Evolutionary conservation across 2,797 vertebrate species (phyloP).

Genomic region (Acridotheres tristis): DNA sequence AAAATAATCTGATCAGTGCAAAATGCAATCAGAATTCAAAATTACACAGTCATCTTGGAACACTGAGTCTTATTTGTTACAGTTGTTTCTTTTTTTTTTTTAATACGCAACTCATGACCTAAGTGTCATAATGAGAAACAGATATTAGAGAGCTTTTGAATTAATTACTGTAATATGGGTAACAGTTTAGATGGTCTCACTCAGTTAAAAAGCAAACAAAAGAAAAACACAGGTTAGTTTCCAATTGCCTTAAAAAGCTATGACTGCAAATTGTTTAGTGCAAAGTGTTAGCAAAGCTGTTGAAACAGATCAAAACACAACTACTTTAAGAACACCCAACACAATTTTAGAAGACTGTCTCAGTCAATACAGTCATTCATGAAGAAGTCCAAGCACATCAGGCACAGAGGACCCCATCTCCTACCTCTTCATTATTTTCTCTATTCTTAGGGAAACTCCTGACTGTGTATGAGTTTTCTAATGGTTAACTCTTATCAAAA

Average conservation of each 20-base stretch:
- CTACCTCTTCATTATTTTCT: background rate
- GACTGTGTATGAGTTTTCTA: background rate
- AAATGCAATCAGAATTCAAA: background rate
- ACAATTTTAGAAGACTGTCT: background rate
- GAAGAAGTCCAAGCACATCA: background rate
- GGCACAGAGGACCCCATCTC: background rate
- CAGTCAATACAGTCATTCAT: background rate
- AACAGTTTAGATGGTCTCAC: background rate
- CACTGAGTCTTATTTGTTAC: background rate
- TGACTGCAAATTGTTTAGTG: background rate
- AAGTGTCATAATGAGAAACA: background rate
- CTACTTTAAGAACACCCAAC: background rate
- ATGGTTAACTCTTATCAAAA: background rate
- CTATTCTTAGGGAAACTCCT: background rate
- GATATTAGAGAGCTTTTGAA: background rate
- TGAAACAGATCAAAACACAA: background rate
- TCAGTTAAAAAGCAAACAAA: background rate
- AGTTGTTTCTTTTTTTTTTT: background rate
- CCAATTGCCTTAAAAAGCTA: background rate
- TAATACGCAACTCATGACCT: background rate
- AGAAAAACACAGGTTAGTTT: background rate
- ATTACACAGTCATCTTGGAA: background rate
- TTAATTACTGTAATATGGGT: background rate
- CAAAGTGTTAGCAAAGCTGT: background rate
- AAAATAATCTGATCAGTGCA: background rate